Base-by-base conservation (phyloP, 2,113 vertebrate species). In the Rhinichthys klamathensis region DNA sequence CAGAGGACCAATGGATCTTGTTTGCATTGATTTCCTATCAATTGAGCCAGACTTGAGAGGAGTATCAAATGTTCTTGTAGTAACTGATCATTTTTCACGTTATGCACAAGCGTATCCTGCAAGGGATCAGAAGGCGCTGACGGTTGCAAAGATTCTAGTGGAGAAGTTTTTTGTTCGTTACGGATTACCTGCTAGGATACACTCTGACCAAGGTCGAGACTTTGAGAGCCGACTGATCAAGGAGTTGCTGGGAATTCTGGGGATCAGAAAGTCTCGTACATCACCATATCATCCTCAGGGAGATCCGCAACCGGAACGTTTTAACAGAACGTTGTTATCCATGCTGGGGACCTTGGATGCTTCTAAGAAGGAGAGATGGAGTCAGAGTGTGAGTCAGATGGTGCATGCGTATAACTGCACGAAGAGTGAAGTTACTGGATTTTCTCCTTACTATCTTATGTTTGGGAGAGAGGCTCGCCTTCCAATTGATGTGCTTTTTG, bases 11-110 rank as follows among this genome's bases (percentile, higher is more conserved):
- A 1, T 72, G 67, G 67, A 72, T 21, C 13, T 72, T 16, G 15
- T 72, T 72, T 72, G 69, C 27, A 72, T 72, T 30, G 69, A 72
- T 41, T 72, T 38, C 6, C 35, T 72, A 21, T 72, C 69, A 10
- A 35, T 72, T 72, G 69, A 72, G 18, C 69, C 69, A 21, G 69
- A 72, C 8, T 1, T 15, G 13, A 72, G 16, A 8, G 27, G 16
- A 21, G 35, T 41, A 21, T 2, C 27, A 6, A 30, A 72, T 18
- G 16, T 72, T 6, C 69, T 72, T 12, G 69, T 72, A 2, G 7
- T 41, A 18, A 72, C 69, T 18, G 69, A 72, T 30, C 18, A 72
- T 6, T 72, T 72, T 41, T 38, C 69, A 16, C 12, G 27, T 12
- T 70, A 38, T 38, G 69, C 35, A 1, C 27, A 32, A 12, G 69